phyloP scores from a whole-genome alignment of 2,113 vertebrate genomes.

The Crotalus viridis region DNA sequence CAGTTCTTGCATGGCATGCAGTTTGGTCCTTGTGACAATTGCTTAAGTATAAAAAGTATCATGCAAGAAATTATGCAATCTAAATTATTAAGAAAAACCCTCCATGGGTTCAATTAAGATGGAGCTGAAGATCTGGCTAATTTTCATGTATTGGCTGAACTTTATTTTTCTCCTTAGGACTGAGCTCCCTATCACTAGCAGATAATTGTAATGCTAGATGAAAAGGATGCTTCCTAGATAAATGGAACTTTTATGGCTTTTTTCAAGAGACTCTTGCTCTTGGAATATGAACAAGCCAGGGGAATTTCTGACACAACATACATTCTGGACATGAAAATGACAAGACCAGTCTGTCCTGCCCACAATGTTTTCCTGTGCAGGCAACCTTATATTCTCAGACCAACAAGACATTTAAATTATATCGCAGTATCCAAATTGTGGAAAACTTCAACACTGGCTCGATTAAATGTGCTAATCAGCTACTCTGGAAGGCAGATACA shows the following conservation, averaged over 20 bases:
- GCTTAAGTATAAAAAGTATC: neutral
- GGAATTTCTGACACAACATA: neutral
- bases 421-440: neutral
- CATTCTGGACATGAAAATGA: neutral
- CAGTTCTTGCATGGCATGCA: neutral
- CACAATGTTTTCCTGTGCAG: neutral
- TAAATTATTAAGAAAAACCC: neutral
- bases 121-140: neutral
- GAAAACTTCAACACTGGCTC: neutral
- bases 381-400: neutral
- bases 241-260: neutral
- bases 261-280: neutral
- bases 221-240: neutral
- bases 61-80: neutral
- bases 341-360: neutral
- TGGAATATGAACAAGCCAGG: neutral
- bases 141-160: neutral
- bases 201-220: neutral
- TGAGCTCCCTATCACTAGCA: neutral
- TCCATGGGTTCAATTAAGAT: neutral
- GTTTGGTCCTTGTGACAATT: neutral
- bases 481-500: neutral
- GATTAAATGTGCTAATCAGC: neutral
- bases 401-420: neutral
- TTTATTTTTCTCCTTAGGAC: neutral